A percentile compares a stretch with the other conserved stretches of the same genome.
These are phyloP conservation scores for Oxystoma pomonae DNA, from an alignment of 2,888 invertebrate genomes.

Conservation along the genomic window DNA sequence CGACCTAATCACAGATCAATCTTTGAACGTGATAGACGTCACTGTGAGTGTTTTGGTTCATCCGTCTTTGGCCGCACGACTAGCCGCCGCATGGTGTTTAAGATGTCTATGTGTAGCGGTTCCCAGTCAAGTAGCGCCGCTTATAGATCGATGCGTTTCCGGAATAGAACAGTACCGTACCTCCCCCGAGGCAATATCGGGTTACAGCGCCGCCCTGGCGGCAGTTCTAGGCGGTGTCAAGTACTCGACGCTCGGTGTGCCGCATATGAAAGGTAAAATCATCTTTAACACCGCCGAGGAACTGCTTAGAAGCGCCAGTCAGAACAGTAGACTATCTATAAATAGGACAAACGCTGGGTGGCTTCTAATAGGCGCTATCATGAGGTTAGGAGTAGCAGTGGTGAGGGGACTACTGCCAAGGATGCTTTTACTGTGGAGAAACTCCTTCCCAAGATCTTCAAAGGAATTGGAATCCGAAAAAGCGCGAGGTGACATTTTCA, in stretches of 20 bases:
- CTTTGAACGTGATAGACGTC: conserved; percentile 74
- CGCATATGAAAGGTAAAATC: conserved; percentile 95
- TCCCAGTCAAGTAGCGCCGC: conserved; percentile 89
- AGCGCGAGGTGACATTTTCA: conserved; percentile 92
- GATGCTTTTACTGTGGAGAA: conserved; percentile 93
- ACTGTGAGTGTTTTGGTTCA: conserved; percentile 83
- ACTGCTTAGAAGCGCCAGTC: conserved; percentile 89
- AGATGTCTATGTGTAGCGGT: conserved; percentile 90
- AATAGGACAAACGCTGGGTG: conserved; percentile 97
- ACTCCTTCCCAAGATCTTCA: conserved; percentile 93
- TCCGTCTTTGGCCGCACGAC: conserved; percentile 87
- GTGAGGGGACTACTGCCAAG: conserved; percentile 88
- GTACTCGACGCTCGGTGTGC: conserved; percentile 88
- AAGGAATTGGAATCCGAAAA: conserved; percentile 98
- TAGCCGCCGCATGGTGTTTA: conserved; percentile 93
- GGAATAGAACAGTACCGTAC: conserved; percentile 86
- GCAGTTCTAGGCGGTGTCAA: conserved; percentile 90
- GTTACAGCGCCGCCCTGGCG: conserved; percentile 91
- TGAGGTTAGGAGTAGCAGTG: conserved; percentile 91
- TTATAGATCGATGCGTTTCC: conserved; percentile 86
- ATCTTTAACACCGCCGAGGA: conserved; percentile 98
- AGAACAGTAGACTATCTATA: conserved; percentile 91
- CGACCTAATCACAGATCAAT: conserved; percentile 83
- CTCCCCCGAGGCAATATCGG: conserved; percentile 82
- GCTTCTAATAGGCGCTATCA: conserved; percentile 94